Conservation (phyloP, 2,113 vertebrate genomes). For the Chionis minor region DNA sequence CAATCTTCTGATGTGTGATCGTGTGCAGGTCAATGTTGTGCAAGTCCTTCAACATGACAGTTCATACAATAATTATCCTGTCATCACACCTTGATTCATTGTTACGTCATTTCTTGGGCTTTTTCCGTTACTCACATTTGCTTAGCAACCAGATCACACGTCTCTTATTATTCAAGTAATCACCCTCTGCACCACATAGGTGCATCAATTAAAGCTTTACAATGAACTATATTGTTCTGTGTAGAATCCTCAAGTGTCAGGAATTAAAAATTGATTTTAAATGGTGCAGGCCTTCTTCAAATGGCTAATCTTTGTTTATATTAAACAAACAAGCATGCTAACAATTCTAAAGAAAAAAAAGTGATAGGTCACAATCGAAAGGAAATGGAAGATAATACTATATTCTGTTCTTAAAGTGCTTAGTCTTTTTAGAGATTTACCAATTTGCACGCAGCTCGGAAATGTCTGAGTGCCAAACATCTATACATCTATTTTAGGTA, state of each 20-base stretch:
- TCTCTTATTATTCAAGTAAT: conserved; percentile 62
- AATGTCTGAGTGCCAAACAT: neutral
- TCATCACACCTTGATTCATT: conserved; percentile 62
- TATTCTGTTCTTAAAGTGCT: conserved; percentile 29
- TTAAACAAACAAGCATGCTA: conserved; percentile 24
- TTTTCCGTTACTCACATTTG: conserved; percentile 46
- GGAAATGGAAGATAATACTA: conserved; percentile 41
- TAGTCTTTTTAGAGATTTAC: conserved; percentile 17
- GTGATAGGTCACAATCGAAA: conserved; percentile 11
- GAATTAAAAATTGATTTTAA: conserved; percentile 55
- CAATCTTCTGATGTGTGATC: conserved; percentile 37
- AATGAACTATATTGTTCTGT: conserved; percentile 50
- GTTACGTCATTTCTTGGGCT: conserved; percentile 45
- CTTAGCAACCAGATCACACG: conserved; percentile 60
- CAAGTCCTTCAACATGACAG: conserved; percentile 65
- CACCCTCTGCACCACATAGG: conserved; percentile 43
- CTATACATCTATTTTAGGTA: neutral
- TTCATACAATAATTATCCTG: conserved; percentile 62
- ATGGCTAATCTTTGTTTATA: conserved; percentile 40
- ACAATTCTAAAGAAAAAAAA: conserved; percentile 45
- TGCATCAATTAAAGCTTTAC: conserved; percentile 62
- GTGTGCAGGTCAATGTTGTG: conserved; percentile 59
- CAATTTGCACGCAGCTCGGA: conserved; percentile 5
- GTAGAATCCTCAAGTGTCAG: conserved; percentile 45
- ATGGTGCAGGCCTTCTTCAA: conserved; percentile 17